phyloP scores from a whole-genome alignment of 2,113 vertebrate species.

The Sebastes fasciatus region DNA sequence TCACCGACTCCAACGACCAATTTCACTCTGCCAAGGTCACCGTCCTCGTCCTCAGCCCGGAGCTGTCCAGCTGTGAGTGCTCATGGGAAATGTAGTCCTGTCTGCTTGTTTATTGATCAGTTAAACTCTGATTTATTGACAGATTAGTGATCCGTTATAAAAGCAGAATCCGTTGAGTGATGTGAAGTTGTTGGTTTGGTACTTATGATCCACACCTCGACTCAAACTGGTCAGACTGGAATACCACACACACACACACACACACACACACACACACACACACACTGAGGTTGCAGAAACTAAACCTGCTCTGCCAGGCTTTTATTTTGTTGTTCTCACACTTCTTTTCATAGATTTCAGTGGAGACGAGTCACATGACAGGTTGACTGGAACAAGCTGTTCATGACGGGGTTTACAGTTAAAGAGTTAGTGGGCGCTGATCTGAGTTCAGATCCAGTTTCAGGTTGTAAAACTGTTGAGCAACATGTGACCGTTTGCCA shows the following conservation, averaged over 20 bases:
- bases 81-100: constrained; percentile 48
- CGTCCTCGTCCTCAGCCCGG: constrained; percentile 85
- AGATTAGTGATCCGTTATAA: neutral
- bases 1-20: constrained; percentile 79
- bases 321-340: neutral
- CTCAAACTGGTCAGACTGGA: constrained; percentile 60
- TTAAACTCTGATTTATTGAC: neutral
- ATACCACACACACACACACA: constrained; percentile 9
- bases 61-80: constrained; percentile 87
- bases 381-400: neutral
- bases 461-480: constrained; percentile 13
- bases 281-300: neutral
- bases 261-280: constrained; percentile 1
- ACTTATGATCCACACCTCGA: neutral
- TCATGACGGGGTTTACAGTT: neutral
- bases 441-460: neutral
- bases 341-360: neutral
- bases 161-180: neutral
- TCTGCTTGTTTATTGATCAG: neutral
- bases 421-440: neutral
- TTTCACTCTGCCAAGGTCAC: constrained; percentile 79
- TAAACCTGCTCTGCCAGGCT: neutral
- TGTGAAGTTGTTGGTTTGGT: constrained; percentile 17
- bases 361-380: neutral
- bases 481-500: neutral